These are phyloP conservation scores for Brachionus manjavacas DNA, from an alignment of 1,140 invertebrate species.

Conservation along the genomic window DNA sequence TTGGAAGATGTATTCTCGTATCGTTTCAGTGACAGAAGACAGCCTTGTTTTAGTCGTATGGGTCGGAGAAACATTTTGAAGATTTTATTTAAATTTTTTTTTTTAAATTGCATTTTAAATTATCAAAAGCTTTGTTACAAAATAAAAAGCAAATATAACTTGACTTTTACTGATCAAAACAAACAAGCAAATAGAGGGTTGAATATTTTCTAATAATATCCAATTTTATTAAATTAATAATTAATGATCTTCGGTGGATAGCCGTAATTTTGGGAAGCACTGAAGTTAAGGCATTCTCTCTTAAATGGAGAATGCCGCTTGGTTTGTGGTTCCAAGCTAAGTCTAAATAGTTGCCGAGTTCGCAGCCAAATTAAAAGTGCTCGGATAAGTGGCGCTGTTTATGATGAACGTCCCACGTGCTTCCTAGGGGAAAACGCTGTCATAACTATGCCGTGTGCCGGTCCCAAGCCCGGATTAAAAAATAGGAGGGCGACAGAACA, in stretches of 20 bases:
- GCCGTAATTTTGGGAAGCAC: background rate
- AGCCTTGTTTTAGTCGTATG: background rate
- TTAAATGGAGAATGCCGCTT: background rate
- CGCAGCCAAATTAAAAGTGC: no score
- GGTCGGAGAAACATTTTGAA: background rate
- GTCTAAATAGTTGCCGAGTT: background rate
- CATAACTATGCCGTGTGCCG: background rate
- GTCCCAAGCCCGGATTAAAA: background rate
- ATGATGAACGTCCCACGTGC: background rate
- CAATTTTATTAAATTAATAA: no score
- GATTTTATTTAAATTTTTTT: background rate
- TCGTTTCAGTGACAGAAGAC: background rate
- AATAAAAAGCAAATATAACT: background rate
- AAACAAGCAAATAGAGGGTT: no score
- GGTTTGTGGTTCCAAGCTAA: background rate
- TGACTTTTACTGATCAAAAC: background rate
- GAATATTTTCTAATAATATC: no score
- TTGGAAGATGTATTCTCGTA: background rate
- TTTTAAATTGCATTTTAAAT: background rate
- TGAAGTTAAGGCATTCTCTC: background rate
- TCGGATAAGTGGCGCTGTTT: background rate
- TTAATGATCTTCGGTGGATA: no score
- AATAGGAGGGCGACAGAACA: background rate
- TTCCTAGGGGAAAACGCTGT: background rate
- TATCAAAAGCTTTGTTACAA: background rate